phyloP scores from a whole-genome alignment of 1,140 invertebrate species.

The Trichonephila clavata region DNA sequence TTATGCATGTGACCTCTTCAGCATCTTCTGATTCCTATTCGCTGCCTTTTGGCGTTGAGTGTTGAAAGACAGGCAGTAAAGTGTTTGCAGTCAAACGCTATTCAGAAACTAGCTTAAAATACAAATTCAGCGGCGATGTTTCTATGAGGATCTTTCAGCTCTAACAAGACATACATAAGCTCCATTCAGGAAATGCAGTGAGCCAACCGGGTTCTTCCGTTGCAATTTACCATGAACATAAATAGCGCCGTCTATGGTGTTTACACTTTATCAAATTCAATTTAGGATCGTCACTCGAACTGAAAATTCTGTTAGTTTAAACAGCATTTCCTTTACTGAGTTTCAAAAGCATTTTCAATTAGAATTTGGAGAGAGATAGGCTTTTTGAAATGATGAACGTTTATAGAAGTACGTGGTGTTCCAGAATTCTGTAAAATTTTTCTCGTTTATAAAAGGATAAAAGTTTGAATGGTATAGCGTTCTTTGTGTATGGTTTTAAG shows the following conservation, averaged over 20 bases:
- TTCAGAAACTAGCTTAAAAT: neutral
- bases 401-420: neutral
- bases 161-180: conserved; percentile 13
- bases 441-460: neutral
- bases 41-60: neutral
- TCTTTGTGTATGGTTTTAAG: too few relatives aligned
- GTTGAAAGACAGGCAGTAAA: too few relatives aligned
- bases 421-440: neutral
- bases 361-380: neutral
- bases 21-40: neutral
- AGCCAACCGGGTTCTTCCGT: neutral
- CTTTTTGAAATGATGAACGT: neutral
- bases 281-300: conserved; percentile 11
- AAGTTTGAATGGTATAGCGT: too few relatives aligned
- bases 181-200: neutral
- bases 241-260: neutral
- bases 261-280: conserved; percentile 54
- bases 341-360: conserved; percentile 33
- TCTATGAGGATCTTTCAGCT: neutral
- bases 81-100: neutral
- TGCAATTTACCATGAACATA: conserved; percentile 35
- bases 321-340: neutral
- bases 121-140: neutral
- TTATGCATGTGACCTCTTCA: neutral
- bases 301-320: conserved; percentile 39